phyloP scores from a whole-genome alignment of 2,113 vertebrate species.

The Perognathus longimembris region DNA sequence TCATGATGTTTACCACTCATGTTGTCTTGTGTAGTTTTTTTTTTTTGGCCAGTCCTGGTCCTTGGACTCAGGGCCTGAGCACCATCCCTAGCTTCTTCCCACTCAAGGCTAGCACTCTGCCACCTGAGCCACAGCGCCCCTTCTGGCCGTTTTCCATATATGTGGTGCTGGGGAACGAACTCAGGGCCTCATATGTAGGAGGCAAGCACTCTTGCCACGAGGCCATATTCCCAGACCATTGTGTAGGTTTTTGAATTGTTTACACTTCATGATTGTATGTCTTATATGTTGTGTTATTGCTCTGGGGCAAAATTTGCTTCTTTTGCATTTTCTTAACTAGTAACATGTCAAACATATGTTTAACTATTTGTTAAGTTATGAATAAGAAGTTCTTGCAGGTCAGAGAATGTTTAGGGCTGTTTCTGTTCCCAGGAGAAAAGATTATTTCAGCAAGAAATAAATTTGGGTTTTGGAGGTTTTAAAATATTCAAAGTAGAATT shows the following conservation, averaged over 20 bases:
- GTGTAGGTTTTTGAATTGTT: too few relatives aligned
- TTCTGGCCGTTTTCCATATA: too few relatives aligned
- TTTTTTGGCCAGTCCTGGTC: too few relatives aligned
- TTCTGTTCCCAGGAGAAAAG: not conserved
- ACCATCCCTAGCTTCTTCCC: too few relatives aligned
- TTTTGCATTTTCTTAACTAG: not conserved
- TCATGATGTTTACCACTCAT: not conserved
- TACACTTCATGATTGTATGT: not conserved
- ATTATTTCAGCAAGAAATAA: not conserved
- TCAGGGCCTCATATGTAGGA: too few relatives aligned
- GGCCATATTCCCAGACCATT: too few relatives aligned
- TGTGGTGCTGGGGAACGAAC: too few relatives aligned
- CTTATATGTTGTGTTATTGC: not conserved
- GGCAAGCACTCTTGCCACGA: too few relatives aligned
- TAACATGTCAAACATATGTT: not conserved
- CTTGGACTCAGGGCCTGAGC: too few relatives aligned
- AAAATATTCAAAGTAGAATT: not conserved
- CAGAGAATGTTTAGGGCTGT: not conserved
- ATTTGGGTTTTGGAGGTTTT: not conserved
- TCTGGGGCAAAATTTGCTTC: not conserved
- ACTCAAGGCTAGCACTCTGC: too few relatives aligned
- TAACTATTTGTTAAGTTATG: constrained; percentile 16
- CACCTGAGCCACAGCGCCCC: too few relatives aligned
- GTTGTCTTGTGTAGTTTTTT: not conserved
- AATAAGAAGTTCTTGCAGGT: not conserved